These are phyloP conservation scores for Noturus placidus DNA, from an alignment of 2,113 vertebrate genomes.

Conservation along the genomic window DNA sequence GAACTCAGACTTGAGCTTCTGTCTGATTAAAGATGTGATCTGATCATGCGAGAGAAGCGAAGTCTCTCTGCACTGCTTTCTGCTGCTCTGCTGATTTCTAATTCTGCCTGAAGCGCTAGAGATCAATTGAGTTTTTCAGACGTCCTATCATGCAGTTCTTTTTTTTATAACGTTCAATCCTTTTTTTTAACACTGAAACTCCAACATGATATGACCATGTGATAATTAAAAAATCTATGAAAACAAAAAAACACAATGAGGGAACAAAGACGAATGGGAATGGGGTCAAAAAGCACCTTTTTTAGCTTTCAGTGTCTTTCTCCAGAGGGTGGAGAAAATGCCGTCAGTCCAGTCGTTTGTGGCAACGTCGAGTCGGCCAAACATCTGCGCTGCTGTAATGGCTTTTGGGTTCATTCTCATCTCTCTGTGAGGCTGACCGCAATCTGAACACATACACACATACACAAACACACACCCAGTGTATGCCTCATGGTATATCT, in stretches of 20 bases:
- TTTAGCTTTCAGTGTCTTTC: slow-evolving; percentile 90
- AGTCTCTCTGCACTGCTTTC: neutral
- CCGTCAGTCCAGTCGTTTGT: slow-evolving; percentile 99
- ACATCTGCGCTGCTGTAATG: slow-evolving; percentile 96
- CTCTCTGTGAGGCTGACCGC: slow-evolving; percentile 90
- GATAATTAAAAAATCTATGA: neutral
- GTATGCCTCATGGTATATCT: neutral
- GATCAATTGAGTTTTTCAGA: neutral
- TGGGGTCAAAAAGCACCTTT: slow-evolving; percentile 76
- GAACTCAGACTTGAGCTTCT: neutral
- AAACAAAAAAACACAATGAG: neutral
- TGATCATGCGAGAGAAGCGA: neutral
- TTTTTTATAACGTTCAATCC: neutral
- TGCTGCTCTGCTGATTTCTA: neutral
- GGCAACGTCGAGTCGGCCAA: slow-evolving; percentile 90
- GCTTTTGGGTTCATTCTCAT: slow-evolving; percentile 99
- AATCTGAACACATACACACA: slow-evolving; percentile 72
- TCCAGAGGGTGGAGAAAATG: slow-evolving; percentile 95
- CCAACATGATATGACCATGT: neutral
- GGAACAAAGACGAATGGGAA: neutral
- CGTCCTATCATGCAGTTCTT: neutral
- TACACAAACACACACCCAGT: slow-evolving; percentile 25
- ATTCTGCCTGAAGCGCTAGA: slow-evolving; percentile 16
- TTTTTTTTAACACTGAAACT: neutral
- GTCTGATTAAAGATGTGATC: slow-evolving; percentile 11